These are phyloP conservation scores for Abrostola triplasia DNA, from an alignment of 2,888 invertebrate genomes.

Conservation along the genomic window DNA sequence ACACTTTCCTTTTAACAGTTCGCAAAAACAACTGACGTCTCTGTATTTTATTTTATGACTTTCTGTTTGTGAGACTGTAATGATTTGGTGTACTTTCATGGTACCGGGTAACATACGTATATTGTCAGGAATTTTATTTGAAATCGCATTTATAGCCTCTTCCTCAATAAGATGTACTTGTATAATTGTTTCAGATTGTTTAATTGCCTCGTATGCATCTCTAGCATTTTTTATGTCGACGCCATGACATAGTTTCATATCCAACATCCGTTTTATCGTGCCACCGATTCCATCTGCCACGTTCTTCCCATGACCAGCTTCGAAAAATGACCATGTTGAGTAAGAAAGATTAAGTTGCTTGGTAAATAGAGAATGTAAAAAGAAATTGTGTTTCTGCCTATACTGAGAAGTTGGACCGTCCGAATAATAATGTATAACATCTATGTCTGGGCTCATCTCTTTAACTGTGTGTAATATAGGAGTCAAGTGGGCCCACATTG, in stretches of 20 bases:
- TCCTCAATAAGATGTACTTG: slow-evolving; percentile 4
- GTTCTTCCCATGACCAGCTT: slow-evolving; percentile 52
- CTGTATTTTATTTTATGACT: slow-evolving; percentile 7
- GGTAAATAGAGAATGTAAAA: slow-evolving; percentile 33
- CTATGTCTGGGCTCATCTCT: slow-evolving; percentile 17
- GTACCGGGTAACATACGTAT: slow-evolving; percentile 2
- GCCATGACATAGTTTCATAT: too few species aligned
- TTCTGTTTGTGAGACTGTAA: neutral
- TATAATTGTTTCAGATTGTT: slow-evolving; percentile 7
- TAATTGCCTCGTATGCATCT: slow-evolving; percentile 18
- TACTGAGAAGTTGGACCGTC: slow-evolving; percentile 53
- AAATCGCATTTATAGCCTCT: slow-evolving; percentile 3
- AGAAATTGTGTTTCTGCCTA: slow-evolving; percentile 52
- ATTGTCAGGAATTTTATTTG: slow-evolving; percentile 4
- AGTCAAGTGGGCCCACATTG: slow-evolving; percentile 22
- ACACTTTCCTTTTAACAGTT: too few species aligned
- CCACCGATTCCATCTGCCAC: slow-evolving; percentile 56
- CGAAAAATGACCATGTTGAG: slow-evolving; percentile 51
- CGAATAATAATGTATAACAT: slow-evolving; percentile 47
- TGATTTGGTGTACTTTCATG: slow-evolving; percentile 6
- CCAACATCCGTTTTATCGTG: slow-evolving; percentile 20
- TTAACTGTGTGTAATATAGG: neutral
- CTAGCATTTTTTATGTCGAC: too few species aligned
- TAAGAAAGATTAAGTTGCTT: slow-evolving; percentile 28
- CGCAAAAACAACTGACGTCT: slow-evolving; percentile 20